Evolutionary conservation across 2,797 vertebrate genomes (phyloP).

Genomic region (Todus mexicanus): DNA sequence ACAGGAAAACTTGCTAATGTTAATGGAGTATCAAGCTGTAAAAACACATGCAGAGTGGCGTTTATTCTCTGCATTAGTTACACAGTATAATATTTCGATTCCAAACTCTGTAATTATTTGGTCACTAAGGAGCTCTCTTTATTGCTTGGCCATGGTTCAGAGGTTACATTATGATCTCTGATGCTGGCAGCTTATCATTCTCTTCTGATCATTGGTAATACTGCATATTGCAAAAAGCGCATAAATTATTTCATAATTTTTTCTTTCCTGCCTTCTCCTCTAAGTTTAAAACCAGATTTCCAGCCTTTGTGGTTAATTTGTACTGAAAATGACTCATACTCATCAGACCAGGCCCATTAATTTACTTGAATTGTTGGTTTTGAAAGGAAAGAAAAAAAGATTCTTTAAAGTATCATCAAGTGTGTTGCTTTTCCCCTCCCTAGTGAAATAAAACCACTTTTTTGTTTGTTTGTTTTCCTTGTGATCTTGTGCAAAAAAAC

Average conservation of each 20-base stretch:
- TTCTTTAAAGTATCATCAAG: constrained; percentile 10
- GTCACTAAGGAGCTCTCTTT: not conserved
- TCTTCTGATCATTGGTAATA: not conserved
- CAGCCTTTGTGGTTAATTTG: constrained; percentile 12
- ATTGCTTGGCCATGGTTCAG: not conserved
- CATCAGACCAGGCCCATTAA: not conserved
- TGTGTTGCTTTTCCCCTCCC: not conserved
- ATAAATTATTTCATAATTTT: not conserved
- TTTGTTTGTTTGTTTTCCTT: not conserved
- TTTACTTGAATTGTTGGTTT: constrained; percentile 15
- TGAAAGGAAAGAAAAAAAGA: not conserved
- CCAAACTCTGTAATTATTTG: not conserved
- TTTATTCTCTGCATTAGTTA: not conserved
- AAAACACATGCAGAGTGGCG: not conserved
- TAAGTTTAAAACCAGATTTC: constrained; percentile 4
- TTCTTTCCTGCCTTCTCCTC: not conserved
- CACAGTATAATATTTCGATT: not conserved
- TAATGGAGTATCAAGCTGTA: not conserved
- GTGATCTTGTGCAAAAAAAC: not conserved
- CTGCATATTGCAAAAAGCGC: not conserved
- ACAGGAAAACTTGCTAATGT: not conserved
- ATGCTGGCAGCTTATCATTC: not conserved
- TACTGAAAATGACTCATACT: constrained; percentile 18
- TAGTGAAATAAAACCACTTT: not conserved
- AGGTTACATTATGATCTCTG: not conserved